Conservation (phyloP, 2,797 vertebrate species). For the Ictinia mississippiensis region DNA sequence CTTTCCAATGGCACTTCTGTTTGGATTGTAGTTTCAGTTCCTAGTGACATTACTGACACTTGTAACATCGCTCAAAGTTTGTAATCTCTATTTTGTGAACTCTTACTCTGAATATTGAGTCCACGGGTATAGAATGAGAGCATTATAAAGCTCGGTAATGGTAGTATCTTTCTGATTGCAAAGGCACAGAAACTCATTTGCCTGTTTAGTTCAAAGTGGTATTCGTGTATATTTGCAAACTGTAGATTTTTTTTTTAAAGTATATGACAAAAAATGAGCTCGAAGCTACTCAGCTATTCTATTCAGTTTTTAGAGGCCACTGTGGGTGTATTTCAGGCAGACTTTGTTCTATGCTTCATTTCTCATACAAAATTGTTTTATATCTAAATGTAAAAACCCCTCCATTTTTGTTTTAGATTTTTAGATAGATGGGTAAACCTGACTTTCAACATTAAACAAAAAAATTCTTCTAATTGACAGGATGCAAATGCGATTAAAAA, state of each 20-base stretch:
- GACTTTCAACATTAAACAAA: conserved; percentile 38
- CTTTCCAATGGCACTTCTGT: not conserved
- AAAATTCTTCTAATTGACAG: conserved; percentile 73
- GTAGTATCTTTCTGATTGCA: not conserved
- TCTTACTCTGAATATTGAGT: not conserved
- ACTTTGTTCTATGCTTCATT: not conserved
- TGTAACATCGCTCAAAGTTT: not conserved
- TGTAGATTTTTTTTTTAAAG: not conserved
- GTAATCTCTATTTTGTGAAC: not conserved
- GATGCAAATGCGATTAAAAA: conserved; percentile 99
- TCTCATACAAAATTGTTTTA: not conserved
- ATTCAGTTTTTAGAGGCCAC: not conserved
- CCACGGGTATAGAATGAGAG: not conserved
- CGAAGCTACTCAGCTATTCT: not conserved
- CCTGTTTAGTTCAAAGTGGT: not conserved
- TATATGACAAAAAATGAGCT: not conserved
- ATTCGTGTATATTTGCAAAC: not conserved
- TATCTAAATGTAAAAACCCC: not conserved
- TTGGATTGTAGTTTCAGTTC: not conserved
- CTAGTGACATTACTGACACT: not conserved
- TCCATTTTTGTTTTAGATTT: not conserved
- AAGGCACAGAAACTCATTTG: not conserved
- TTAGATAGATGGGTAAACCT: not conserved
- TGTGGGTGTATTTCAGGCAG: not conserved
- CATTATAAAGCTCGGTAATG: not conserved